Evolutionary conservation across 2,113 vertebrate species (phyloP).

Genomic region (Hydrochoerus hydrochaeris): DNA sequence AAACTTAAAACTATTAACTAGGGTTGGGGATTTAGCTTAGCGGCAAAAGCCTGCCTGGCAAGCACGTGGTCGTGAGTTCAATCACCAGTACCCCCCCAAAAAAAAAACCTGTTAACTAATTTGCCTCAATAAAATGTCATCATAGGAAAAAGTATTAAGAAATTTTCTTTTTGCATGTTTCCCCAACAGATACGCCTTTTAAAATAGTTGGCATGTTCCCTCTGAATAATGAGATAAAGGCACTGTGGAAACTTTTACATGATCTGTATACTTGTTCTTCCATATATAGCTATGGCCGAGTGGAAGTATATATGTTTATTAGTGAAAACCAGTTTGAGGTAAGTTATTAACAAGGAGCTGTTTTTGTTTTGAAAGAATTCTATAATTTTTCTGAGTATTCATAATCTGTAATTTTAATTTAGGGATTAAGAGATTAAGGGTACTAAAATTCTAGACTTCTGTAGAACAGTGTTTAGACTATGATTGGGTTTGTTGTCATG

Average conservation of each 20-base stretch:
- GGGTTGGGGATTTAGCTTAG: too few relatives aligned
- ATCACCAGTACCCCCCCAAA: too few relatives aligned
- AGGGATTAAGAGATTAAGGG: not conserved
- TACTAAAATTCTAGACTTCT: constrained; percentile 15
- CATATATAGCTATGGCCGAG: constrained; percentile 92
- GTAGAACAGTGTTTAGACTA: not conserved
- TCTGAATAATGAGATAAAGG: constrained; percentile 84
- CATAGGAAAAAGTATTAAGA: constrained; percentile 24
- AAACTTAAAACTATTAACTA: not conserved
- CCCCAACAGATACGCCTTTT: constrained; percentile 90
- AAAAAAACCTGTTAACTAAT: too few relatives aligned
- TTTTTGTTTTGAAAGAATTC: constrained; percentile 12
- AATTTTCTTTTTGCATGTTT: constrained; percentile 51
- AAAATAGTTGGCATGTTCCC: constrained; percentile 93
- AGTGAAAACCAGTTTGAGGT: constrained; percentile 93
- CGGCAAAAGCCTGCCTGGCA: too few relatives aligned
- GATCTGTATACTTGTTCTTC: constrained; percentile 90
- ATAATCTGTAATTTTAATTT: constrained; percentile 35
- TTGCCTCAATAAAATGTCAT: constrained; percentile 40
- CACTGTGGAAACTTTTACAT: constrained; percentile 92
- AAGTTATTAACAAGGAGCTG: constrained; percentile 63
- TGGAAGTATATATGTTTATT: constrained; percentile 94
- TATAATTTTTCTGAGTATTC: not conserved
- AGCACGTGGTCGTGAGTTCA: too few relatives aligned
- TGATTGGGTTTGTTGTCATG: not conserved